These are phyloP conservation scores for Strongylocentrotus purpuratus DNA, from an alignment of 35 echinoderm and acorn worm species.

Conservation along the genomic window DNA sequence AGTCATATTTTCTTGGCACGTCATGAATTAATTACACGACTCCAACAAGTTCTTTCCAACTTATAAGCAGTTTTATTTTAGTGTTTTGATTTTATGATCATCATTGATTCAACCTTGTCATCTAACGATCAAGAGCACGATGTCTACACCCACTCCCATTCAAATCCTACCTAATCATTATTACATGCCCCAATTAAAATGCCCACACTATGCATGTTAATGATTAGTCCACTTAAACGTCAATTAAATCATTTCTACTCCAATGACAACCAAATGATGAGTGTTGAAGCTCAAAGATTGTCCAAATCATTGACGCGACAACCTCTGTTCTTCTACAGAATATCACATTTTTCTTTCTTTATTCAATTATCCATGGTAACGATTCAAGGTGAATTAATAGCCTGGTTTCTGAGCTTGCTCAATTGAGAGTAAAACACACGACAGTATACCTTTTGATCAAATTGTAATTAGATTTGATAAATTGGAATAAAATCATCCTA, in stretches of 20 bases:
- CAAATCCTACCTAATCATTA: neutral
- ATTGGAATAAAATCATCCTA: conserved; percentile 41
- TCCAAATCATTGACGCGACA: neutral
- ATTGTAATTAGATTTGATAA: conserved; percentile 47
- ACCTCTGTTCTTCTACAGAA: too few species aligned
- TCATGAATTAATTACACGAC: too few species aligned
- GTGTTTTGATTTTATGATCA: neutral
- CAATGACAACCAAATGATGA: neutral
- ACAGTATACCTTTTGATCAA: neutral
- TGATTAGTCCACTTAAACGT: neutral
- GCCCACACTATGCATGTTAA: neutral
- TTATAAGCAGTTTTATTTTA: neutral
- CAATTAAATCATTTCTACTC: neutral
- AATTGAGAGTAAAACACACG: neutral
- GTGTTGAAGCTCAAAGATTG: neutral
- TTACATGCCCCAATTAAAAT: neutral
- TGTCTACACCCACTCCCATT: neutral
- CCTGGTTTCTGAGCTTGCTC: neutral
- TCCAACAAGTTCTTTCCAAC: too few species aligned
- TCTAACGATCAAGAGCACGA: neutral
- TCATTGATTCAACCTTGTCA: neutral
- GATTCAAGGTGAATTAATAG: neutral
- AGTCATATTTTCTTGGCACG: too few species aligned
- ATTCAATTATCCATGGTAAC: neutral
- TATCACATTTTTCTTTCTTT: neutral